Percentiles rank a stretch among this genome's conserved stretches.
Evolutionary conservation across 1,140 invertebrate species (phyloP).

Genomic region (Araneus ventricosus): DNA sequence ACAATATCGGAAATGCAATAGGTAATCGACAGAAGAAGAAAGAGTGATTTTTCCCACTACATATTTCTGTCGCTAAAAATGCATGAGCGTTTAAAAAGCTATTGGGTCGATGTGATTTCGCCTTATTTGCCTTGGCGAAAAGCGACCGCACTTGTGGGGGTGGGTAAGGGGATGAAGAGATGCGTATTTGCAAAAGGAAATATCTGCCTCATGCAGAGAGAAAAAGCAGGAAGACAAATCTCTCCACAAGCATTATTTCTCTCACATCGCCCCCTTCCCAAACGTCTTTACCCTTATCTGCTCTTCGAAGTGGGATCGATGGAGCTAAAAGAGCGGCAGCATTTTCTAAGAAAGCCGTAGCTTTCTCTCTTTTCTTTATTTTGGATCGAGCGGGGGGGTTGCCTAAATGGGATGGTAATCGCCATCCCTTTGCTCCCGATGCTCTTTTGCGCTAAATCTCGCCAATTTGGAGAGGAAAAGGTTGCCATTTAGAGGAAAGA

Average conservation of each 20-base stretch:
- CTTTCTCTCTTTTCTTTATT: slow-evolving; percentile 30
- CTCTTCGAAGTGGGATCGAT: slow-evolving; percentile 43
- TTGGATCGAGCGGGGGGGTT: neutral
- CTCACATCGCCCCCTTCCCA: neutral
- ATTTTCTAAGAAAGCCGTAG: slow-evolving; percentile 48
- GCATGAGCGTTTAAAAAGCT: slow-evolving; percentile 54
- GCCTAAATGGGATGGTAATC: neutral
- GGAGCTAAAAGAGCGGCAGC: slow-evolving; percentile 52
- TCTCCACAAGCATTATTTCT: slow-evolving; percentile 63
- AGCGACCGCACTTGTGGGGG: slow-evolving; percentile 13
- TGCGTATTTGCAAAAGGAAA: slow-evolving; percentile 62
- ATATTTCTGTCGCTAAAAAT: neutral
- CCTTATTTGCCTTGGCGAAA: slow-evolving; percentile 61
- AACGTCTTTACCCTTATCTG: slow-evolving; percentile 47
- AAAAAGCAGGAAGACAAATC: slow-evolving; percentile 61
- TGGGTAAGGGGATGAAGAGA: slow-evolving; percentile 1
- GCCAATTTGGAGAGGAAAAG: neutral
- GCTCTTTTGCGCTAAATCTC: neutral
- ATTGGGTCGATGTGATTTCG: slow-evolving; percentile 64
- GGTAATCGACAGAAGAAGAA: neutral
- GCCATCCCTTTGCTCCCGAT: neutral
- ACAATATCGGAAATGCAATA: slow-evolving; percentile 1
- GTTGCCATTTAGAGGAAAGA: neutral
- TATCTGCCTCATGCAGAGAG: slow-evolving; percentile 31
- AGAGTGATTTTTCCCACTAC: neutral